These are phyloP conservation scores for Arenaria interpres DNA, from an alignment of 2,113 vertebrate species.

Conservation along the genomic window DNA sequence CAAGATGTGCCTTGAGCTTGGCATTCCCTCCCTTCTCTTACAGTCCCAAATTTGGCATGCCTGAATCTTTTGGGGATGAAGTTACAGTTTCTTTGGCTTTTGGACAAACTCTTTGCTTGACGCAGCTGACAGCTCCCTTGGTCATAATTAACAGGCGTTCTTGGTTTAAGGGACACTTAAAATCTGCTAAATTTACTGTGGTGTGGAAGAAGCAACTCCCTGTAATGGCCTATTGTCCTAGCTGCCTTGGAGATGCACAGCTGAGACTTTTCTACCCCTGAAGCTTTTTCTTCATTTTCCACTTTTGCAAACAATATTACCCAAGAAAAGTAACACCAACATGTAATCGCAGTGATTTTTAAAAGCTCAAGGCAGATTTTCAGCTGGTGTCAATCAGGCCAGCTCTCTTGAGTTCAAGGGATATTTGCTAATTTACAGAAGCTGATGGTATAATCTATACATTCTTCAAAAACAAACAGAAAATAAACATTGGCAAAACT, in stretches of 20 bases:
- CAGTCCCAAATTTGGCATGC: background rate
- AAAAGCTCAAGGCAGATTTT: background rate
- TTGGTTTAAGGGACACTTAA: background rate
- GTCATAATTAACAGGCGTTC: background rate
- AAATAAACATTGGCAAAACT: background rate
- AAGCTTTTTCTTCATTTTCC: slow-evolving; percentile 8
- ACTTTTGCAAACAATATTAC: background rate
- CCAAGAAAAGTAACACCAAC: background rate
- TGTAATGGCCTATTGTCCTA: background rate
- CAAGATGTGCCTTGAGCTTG: background rate
- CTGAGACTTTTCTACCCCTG: background rate
- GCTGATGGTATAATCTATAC: background rate
- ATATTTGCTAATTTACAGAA: background rate
- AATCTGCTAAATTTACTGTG: background rate
- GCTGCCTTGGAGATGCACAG: background rate
- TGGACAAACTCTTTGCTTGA: background rate
- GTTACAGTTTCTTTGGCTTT: background rate
- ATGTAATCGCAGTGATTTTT: background rate
- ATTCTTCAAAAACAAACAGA: background rate
- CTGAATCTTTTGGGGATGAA: background rate
- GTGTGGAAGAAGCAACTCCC: background rate
- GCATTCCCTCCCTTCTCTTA: background rate
- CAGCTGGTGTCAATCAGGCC: background rate
- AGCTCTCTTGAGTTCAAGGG: background rate
- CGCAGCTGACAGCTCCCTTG: background rate